Percentiles rank a stretch among this genome's conserved stretches.
Conservation (phyloP, 2,113 vertebrate genomes). For the Barnardius zonarius region DNA sequence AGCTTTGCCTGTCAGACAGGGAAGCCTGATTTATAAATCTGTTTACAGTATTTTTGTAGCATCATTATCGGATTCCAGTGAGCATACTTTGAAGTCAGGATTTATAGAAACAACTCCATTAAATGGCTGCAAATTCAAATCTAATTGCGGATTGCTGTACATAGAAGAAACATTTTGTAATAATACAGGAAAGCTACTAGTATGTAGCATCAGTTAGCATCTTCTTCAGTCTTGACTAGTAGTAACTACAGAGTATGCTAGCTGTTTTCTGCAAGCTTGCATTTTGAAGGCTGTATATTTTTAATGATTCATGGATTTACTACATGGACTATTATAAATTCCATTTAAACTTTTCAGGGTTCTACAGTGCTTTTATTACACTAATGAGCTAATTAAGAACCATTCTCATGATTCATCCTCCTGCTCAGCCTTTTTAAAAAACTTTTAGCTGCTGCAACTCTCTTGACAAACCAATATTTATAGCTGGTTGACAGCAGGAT, state of each 20-base stretch:
- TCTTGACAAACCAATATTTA: conserved; percentile 77
- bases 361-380: conserved; percentile 51
- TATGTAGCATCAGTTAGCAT: not conserved
- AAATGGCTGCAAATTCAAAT: not conserved
- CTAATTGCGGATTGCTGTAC: not conserved
- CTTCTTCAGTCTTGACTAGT: not conserved
- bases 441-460: conserved; percentile 48
- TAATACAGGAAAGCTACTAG: not conserved
- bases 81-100: not conserved
- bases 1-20: not conserved
- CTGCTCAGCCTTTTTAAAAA: conserved; percentile 29
- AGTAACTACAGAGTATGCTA: not conserved
- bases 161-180: not conserved
- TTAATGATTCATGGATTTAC: not conserved
- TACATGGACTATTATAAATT: conserved; percentile 8
- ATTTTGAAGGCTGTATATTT: not conserved
- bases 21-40: not conserved
- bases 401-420: conserved; percentile 55
- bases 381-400: conserved; percentile 70
- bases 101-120: not conserved
- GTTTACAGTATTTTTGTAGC: not conserved
- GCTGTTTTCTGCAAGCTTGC: not conserved
- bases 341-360: conserved; percentile 17
- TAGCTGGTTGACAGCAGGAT: conserved; percentile 73
- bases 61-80: not conserved